phyloP scores from a whole-genome alignment of 1,140 invertebrate genomes.

The Hermetia illucens region DNA sequence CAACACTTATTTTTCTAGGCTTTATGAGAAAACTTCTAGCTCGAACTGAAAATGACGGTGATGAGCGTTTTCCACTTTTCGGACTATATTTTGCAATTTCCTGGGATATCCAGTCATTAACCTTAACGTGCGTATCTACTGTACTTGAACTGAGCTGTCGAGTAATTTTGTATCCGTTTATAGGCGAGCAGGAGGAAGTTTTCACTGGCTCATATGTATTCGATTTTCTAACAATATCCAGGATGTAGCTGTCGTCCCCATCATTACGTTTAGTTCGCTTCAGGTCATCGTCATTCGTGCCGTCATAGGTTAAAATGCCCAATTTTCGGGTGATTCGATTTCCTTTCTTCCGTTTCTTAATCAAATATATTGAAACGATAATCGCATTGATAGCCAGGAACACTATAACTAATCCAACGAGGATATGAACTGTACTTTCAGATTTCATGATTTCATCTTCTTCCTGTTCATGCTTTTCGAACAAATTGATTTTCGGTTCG shows the following conservation, averaged over 20 bases:
- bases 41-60: constrained; percentile 29
- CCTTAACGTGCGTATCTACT: constrained; percentile 70
- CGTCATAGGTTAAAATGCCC: constrained; percentile 25
- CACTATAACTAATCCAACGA: constrained; percentile 60
- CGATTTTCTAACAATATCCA: constrained; percentile 23
- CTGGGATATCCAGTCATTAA: constrained; percentile 69
- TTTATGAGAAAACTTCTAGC: constrained; percentile 31
- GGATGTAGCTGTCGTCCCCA: constrained; percentile 25
- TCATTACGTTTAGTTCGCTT: constrained; percentile 23
- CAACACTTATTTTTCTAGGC: constrained; percentile 53
- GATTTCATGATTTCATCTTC: constrained; percentile 21
- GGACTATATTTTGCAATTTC: constrained; percentile 38
- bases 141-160: constrained; percentile 61
- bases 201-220: constrained; percentile 42
- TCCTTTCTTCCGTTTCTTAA: constrained; percentile 21
- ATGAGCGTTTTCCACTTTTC: constrained; percentile 22
- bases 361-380: constrained; percentile 21
- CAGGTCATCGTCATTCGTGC: constrained; percentile 27
- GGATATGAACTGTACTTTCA: constrained; percentile 46
- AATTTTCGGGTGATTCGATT: constrained; percentile 14
- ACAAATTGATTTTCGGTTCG: background rate
- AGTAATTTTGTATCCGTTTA: constrained; percentile 43
- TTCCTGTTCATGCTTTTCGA: constrained; percentile 1
- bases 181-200: constrained; percentile 21
- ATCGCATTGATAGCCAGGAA: constrained; percentile 69